phyloP scores from a whole-genome alignment of 2,797 vertebrate genomes.

The Ciconia nigra region DNA sequence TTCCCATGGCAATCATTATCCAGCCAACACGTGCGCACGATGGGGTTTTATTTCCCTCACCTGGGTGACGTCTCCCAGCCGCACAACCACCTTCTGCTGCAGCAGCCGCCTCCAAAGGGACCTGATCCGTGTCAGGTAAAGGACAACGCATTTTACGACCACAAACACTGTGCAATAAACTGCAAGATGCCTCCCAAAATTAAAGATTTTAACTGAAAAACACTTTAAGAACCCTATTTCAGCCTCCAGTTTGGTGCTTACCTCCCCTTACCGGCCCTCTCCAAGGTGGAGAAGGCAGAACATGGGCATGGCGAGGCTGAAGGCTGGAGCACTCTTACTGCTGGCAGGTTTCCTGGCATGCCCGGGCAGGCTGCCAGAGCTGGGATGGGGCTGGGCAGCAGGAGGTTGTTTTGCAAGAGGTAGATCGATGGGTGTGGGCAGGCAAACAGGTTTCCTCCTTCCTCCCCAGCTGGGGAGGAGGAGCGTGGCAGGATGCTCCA shows the following conservation, averaged over 20 bases:
- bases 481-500: accelerated
- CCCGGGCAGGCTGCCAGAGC: background rate
- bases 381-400: background rate
- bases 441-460: background rate
- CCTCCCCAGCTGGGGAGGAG: background rate
- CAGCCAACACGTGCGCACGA: accelerated
- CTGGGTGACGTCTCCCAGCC: background rate
- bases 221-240: background rate
- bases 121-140: accelerated
- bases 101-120: background rate
- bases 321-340: accelerated
- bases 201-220: background rate
- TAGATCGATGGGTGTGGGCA: no score
- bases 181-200: background rate
- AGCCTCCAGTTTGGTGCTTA: background rate
- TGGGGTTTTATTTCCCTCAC: background rate
- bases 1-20: background rate
- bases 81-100: background rate
- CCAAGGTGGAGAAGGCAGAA: background rate
- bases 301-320: accelerated
- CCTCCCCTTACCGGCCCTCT: background rate
- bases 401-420: background rate
- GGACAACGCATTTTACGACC: background rate
- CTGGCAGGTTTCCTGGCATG: accelerated
- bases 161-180: background rate